Percentiles rank a stretch among this genome's conserved stretches.
Evolutionary conservation across 2,113 vertebrate genomes (phyloP).

Genomic region (Herpetotheres cachinnans): DNA sequence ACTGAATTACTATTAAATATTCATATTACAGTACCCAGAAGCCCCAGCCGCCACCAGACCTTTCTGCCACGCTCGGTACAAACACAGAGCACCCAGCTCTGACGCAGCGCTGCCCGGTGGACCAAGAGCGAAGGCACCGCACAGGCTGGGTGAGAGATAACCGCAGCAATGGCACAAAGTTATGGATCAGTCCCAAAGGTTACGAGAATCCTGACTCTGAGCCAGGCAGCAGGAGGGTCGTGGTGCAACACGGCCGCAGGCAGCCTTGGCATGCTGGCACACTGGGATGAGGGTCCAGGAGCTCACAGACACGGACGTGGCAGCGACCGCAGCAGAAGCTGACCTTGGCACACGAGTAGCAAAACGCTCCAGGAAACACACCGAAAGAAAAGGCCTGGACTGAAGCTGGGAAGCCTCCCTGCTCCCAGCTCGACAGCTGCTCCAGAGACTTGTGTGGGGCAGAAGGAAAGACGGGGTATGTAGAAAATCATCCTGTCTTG

Average conservation of each 20-base stretch:
- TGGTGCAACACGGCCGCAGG: fast-evolving
- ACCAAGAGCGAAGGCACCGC: fast-evolving
- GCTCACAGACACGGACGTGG: fast-evolving
- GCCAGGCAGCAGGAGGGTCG: background rate
- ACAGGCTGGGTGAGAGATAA: background rate
- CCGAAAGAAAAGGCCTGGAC: background rate
- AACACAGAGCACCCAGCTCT: background rate
- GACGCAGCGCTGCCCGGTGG: fast-evolving
- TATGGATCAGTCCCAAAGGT: background rate
- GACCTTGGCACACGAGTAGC: background rate
- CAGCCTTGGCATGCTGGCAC: fast-evolving
- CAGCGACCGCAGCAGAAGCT: background rate
- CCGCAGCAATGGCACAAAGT: fast-evolving
- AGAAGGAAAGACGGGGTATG: fast-evolving
- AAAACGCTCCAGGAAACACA: fast-evolving
- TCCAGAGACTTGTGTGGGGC: background rate
- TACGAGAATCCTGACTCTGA: fast-evolving
- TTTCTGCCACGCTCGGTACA: background rate
- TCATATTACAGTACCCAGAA: background rate
- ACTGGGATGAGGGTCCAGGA: background rate
- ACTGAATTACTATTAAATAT: constrained; percentile 26
- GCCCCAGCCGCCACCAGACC: background rate
- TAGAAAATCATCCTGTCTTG: background rate
- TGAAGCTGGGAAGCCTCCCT: fast-evolving
- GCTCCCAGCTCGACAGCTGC: background rate